Evolutionary conservation across 1,140 invertebrate species (phyloP), one percentile per base, ranked within the genome.

Genomic region (Eubasilissa regina): DNA sequence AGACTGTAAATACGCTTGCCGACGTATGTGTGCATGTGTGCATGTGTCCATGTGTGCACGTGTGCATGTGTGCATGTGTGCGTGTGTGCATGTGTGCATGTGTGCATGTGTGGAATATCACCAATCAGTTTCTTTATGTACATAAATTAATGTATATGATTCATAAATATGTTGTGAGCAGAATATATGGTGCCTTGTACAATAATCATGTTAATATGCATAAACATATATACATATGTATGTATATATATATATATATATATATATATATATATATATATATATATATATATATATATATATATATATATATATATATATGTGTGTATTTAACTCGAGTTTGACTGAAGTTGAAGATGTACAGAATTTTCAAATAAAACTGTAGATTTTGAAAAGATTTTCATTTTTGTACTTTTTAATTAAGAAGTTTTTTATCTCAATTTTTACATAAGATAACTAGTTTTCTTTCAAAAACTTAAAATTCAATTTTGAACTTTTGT

Each of bases 131-230:
- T 74, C 48, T 74, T 25, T 53, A 12, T 51, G 48, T 21, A 51
- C 47, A 51, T 47, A 51, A 13, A n/a, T 35, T 74, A 53, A 53
- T 35, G 13, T 48, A 35, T 43, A 55, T 73, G 21, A 7, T 74
- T 35, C 58, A 44, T 75, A 58, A 60, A 76, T 47, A 64, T 64
- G 74, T 78, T 76, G 80, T 75, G 80, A 81, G 80, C 80, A 81
- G 80, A 81, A 81, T 81, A 81, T 81, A 81, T 81, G 80, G 80
- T 81, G 80, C 80, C 80, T 81, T 81, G 80, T 81, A 81, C 56
- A 81, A 81, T 13, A 79, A 58, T 79, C 55, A 79, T 79, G 75
- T 62, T 35, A 35, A 35, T 35, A 35, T 35, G 25, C 25, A 35
- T 35, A 35, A 3, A 35, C 25, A 35, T 43, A 75, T 73, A 47